Evolutionary conservation across 2,888 invertebrate genomes (phyloP), one percentile per base, ranked within the genome.

Genomic region (Brachylomia viminalis): DNA sequence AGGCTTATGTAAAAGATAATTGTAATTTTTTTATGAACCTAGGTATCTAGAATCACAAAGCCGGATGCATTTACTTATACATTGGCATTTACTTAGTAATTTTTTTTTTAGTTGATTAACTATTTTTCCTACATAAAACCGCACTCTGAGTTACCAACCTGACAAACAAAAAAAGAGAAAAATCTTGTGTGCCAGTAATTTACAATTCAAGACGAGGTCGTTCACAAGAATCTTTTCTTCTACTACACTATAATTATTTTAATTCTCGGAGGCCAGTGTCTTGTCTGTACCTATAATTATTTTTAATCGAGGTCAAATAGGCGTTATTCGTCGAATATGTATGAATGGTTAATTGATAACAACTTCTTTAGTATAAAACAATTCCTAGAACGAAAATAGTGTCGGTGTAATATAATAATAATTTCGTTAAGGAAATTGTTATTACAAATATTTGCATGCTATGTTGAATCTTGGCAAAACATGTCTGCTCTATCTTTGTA

Each of bases 231-330:
- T 3, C 3, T 49, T 3, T 4, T 38, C 17, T 49, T 74, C 52
- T 33, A 62, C 15, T 6, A 52, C 10, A 23, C n/a, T 61, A 42
- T 27, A 42, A 38, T 47, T 45, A 27, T 54, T 49, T 30, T 30
- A n/a, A 74, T 62, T 76, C 6, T 33, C 6, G 1, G 2, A n/a
- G 27, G 15, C 2, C 47, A 23, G 10, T 17, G 75, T 59, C 47
- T 73, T 47, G 47, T 33, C 73, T 38, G 58, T 27, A 11, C 7
- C 33, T 38, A 33, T 73, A 47, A 58, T 73, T 73, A 58, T 17
- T 38, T 47, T 38, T 47, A 15, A 45, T 61, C n/a, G 11, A 76
- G 15, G 61, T 20, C 17, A 45, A 2, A 45, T n/a, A n/a, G n/a
- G n/a, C n/a, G n/a, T n/a, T n/a, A n/a, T n/a, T n/a, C n/a, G n/a